Evolutionary conservation across 2,888 invertebrate genomes (phyloP), one percentile per base, ranked within the genome.

Genomic region (Vanessa cardui): DNA sequence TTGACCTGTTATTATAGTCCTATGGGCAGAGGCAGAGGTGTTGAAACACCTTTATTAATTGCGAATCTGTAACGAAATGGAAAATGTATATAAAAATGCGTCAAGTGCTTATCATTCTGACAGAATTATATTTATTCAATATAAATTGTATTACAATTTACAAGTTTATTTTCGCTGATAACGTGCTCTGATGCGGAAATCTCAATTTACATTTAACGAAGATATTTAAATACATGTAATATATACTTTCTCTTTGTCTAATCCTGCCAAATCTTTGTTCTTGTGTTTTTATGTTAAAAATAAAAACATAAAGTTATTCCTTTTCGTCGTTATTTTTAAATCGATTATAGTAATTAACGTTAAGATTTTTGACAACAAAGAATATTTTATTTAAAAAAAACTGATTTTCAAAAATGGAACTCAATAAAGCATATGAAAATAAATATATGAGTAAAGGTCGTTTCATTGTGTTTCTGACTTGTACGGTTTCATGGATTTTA

Each of bases 121-220:
- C 59, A 54, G 63, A 60, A 39, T 33, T 58, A 39, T 39, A 39
- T 54, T 56, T 56, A 39, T 26, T 64, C 58, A 50, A 44, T 59
- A 64, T 49, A 18, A 44, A 54, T 15, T 62, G 31, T 60, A 46
- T 33, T 44, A 50, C 39, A 39, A 39, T 16, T n/a, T 31, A 52
- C 20, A 21, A 49, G 59, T 58, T 56, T 67, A 62, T 58, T 46
- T 58, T 58, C 58, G 59, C 59, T 70, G 70, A 62, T 67, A 67
- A 70, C 67, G 70, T 67, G 67, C 50, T 52, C 56, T 20, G 54
- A 59, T 12, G 18, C 12, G 8, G 18, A 60, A 60, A 60, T 31
- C 15, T n/a, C 12, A 31, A 8, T 8, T 7, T 31, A 49, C 31
- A 26, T 21, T 8, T 15, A 33, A 49, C 33, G 3, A 26, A 26